phyloP scores from a whole-genome alignment of 1,140 invertebrate species.

The Hetaerina americana region DNA sequence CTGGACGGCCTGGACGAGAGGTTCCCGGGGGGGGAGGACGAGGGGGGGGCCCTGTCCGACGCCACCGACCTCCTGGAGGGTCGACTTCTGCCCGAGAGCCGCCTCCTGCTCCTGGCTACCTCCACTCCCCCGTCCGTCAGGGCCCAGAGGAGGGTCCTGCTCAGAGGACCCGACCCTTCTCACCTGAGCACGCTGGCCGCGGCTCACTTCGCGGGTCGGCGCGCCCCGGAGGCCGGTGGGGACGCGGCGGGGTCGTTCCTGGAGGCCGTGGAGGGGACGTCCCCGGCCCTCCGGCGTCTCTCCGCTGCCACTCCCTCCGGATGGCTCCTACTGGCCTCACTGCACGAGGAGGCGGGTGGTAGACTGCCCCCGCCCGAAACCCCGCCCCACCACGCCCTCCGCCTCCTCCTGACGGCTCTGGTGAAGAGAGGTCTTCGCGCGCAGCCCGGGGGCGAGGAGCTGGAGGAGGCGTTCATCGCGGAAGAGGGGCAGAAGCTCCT shows the following conservation, averaged over 20 bases:
- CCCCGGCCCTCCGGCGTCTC: slow-evolving; percentile 26
- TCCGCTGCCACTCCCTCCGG: slow-evolving; percentile 35
- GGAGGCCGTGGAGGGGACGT: slow-evolving; percentile 14
- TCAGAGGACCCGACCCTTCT: slow-evolving; percentile 36
- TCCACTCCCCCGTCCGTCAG: neutral
- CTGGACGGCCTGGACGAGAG: slow-evolving; percentile 35
- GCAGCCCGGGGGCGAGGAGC: slow-evolving; percentile 11
- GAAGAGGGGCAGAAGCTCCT: slow-evolving; percentile 33
- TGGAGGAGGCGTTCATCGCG: slow-evolving; percentile 22
- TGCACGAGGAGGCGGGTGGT: slow-evolving; percentile 30
- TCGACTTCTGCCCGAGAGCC: slow-evolving; percentile 36
- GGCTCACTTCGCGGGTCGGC: slow-evolving; percentile 35
- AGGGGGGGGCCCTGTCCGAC: slow-evolving; percentile 30
- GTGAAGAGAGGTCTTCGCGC: slow-evolving; percentile 25
- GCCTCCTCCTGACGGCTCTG: slow-evolving; percentile 26
- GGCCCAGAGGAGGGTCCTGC: slow-evolving; percentile 31
- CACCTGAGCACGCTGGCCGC: slow-evolving; percentile 35
- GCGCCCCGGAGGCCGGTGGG: slow-evolving; percentile 26
- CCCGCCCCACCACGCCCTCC: slow-evolving; percentile 25
- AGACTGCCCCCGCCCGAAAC: slow-evolving; percentile 23
- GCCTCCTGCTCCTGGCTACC: slow-evolving; percentile 24
- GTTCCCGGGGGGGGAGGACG: slow-evolving; percentile 17
- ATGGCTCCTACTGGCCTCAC: slow-evolving; percentile 36
- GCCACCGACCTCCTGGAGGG: slow-evolving; percentile 37
- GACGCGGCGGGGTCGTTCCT: slow-evolving; percentile 17